phyloP scores from a whole-genome alignment of 2,888 invertebrate genomes.

The Invenusta paracnida region DNA sequence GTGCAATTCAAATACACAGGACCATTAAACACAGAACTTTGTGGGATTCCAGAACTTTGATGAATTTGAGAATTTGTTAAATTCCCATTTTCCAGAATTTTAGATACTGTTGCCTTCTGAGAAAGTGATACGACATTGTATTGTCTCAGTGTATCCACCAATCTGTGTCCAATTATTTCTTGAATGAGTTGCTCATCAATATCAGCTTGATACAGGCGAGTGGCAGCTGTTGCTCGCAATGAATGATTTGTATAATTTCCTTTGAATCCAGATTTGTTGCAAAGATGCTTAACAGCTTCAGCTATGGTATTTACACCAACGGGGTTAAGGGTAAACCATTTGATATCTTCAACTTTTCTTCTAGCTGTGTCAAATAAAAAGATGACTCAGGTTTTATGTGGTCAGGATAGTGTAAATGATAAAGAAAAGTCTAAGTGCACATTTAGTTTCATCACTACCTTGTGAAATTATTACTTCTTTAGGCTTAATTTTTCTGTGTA shows the following conservation, averaged over 20 bases:
- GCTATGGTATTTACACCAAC: background rate
- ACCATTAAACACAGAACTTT: background rate
- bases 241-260: slow-evolving; percentile 14
- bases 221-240: slow-evolving; percentile 4
- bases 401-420: slow-evolving; percentile 9
- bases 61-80: slow-evolving; percentile 15
- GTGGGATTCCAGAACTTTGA: slow-evolving; percentile 15
- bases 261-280: background rate
- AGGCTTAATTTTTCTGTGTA: slow-evolving; percentile 5
- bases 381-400: background rate
- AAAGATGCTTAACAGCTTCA: background rate
- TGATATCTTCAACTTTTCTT: background rate
- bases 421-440: slow-evolving; percentile 8
- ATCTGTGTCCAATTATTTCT: slow-evolving; percentile 1
- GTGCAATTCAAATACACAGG: background rate
- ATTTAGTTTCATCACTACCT: slow-evolving; percentile 19
- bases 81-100: slow-evolving; percentile 9
- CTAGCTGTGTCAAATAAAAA: slow-evolving; percentile 33
- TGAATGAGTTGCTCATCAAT: slow-evolving; percentile 19
- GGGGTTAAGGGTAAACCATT: slow-evolving; percentile 13
- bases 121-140: background rate
- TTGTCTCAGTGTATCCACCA: slow-evolving; percentile 1
- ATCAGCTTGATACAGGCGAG: slow-evolving; percentile 6
- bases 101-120: slow-evolving; percentile 1
- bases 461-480: slow-evolving; percentile 21